Evolutionary conservation across 2,113 vertebrate genomes (phyloP).

Genomic region (Mormyrus iriodes): DNA sequence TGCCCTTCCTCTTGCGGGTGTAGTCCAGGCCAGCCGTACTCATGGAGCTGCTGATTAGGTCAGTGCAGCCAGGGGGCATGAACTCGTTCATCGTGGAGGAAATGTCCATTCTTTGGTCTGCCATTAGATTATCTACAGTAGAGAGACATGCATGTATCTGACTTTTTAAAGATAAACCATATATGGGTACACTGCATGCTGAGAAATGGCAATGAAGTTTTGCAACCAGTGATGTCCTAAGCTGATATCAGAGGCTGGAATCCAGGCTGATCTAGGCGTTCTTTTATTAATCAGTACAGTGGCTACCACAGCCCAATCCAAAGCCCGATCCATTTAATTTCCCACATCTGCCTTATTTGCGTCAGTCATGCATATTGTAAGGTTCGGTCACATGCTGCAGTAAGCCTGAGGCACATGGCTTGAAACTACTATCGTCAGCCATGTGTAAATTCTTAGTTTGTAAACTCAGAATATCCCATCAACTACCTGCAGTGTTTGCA

Average conservation of each 20-base stretch:
- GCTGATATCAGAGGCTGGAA: neutral
- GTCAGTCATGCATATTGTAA: neutral
- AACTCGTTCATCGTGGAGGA: conserved; percentile 97
- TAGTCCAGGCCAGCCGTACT: conserved; percentile 77
- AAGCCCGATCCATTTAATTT: neutral
- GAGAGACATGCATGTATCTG: neutral
- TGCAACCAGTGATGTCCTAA: neutral
- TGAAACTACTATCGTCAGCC: neutral
- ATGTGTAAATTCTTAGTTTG: neutral
- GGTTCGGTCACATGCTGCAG: neutral
- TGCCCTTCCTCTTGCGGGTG: conserved; percentile 36
- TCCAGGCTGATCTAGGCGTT: neutral
- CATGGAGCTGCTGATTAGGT: conserved; percentile 89
- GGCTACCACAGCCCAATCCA: neutral
- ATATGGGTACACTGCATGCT: neutral
- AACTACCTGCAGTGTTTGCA: neutral
- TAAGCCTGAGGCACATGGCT: neutral
- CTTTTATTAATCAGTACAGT: neutral
- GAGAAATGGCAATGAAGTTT: neutral
- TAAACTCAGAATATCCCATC: neutral
- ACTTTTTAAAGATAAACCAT: neutral
- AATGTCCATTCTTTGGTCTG: conserved; percentile 99
- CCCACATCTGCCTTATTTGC: neutral
- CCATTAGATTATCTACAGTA: conserved; percentile 83
- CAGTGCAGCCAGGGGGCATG: conserved; percentile 85